A percentile compares a stretch with the other conserved stretches of the same genome.
phyloP scores from a whole-genome alignment of 2,113 vertebrate genomes.

The Zosterops lateralis region DNA sequence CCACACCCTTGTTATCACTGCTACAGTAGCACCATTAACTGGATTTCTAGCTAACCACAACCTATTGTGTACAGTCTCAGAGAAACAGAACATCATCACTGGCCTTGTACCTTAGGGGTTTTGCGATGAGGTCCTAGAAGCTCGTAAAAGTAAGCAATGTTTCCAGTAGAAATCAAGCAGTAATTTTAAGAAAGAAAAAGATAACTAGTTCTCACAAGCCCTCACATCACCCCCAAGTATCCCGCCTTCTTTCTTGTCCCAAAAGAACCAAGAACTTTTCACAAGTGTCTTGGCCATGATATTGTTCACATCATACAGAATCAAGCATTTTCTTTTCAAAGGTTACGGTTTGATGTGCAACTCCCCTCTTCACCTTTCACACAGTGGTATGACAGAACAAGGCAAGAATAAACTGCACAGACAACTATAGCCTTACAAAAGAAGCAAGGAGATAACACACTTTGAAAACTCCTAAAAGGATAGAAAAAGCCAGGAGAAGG shows the following conservation, averaged over 20 bases:
- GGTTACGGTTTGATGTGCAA: not conserved
- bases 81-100: not conserved
- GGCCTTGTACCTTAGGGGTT: not conserved
- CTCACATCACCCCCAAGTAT: not conserved
- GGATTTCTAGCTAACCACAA: not conserved
- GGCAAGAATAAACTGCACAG: not conserved
- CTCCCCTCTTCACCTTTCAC: not conserved
- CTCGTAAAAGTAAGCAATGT: not conserved
- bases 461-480: not conserved
- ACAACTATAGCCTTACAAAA: not conserved
- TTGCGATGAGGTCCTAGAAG: not conserved
- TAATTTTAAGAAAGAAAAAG: not conserved
- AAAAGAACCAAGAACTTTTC: not conserved
- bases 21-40: not conserved
- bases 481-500: not conserved
- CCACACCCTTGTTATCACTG: not conserved
- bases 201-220: not conserved
- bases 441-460: not conserved
- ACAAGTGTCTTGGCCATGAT: not conserved
- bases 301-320: not conserved
- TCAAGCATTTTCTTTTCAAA: not conserved
- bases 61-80: not conserved
- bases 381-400: not conserved
- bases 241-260: not conserved
- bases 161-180: not conserved